These are phyloP conservation scores for Rhinoptilus africanus DNA, from an alignment of 2,113 vertebrate genomes.

Conservation along the genomic window DNA sequence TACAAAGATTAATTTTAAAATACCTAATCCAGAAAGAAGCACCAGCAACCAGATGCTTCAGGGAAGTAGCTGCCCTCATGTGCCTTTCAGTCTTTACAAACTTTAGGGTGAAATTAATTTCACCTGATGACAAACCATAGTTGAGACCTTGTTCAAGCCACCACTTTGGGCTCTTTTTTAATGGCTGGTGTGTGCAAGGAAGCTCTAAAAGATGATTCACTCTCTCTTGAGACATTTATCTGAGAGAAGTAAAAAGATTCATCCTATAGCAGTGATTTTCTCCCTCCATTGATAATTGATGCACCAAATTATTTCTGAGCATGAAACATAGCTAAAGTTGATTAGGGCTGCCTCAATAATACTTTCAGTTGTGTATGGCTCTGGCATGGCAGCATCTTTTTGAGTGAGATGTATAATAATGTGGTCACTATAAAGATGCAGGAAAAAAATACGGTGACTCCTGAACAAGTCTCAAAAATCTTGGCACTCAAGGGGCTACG, in stretches of 20 bases:
- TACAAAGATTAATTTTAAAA: slow-evolving; percentile 3
- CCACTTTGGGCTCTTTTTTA: not conserved
- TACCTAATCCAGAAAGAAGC: not conserved
- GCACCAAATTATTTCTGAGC: not conserved
- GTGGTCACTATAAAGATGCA: not conserved
- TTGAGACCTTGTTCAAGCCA: not conserved
- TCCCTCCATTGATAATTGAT: not conserved
- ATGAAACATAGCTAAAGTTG: not conserved
- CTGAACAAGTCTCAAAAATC: not conserved
- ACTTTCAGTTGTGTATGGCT: not conserved
- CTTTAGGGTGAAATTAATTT: not conserved
- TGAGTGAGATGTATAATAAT: not conserved
- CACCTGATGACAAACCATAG: not conserved
- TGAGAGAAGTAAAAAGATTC: not conserved
- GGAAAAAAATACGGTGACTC: not conserved
- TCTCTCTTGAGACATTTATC: not conserved
- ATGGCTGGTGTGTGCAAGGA: not conserved
- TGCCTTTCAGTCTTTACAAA: not conserved
- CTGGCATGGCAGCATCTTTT: not conserved
- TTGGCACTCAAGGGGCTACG: not conserved
- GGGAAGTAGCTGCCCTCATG: not conserved
- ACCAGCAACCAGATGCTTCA: not conserved
- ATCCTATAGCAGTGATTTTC: not conserved
- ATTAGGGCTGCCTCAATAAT: not conserved
- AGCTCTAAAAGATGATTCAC: not conserved